Base-by-base conservation (phyloP, 2,888 invertebrate genomes). In the Masnerella sp. region DNA sequence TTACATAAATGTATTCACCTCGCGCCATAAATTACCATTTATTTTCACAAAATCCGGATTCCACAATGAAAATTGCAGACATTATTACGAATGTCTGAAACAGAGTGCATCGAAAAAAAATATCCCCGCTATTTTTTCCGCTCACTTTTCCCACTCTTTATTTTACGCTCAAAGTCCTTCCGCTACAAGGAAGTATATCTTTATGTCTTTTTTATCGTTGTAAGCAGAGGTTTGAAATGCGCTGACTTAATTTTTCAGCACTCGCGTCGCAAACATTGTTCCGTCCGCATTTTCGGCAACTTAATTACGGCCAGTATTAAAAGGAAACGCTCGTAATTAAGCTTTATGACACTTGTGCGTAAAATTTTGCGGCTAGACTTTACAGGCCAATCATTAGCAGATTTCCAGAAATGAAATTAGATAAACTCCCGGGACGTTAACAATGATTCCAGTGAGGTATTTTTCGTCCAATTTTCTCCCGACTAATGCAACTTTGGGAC, bases 361-460 rank as follows among this genome's bases (percentile, higher is more conserved):
- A n/a, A n/a, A n/a, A n/a, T 28, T 28, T 9, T 11, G 32, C 40
- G 30, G 18, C 34, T 11, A 7, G 18, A 18, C 15, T 56, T 56
- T 56, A 42, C 34, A 17, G n/a, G 40, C 30, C 42, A 56, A 56
- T 56, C 18, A 25, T 56, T 58, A 43, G 34, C 14, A 14, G 18
- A 58, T 58, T 43, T 58, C 43, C 43, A 9, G 43, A 17, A 56
- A 43, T 43, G 22, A 43, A 43, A 58, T 58, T 58, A 43, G 32
- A 58, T 58, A 43, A 43, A 58, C 56, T 42, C 32, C 17, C n/a
- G 2, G 40, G n/a, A 30, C 30, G 43, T 58, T 58, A 30, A 38
- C 22, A 25, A 42, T 32, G 15, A 42, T 56, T 56, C 20, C 28
- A 12, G 14, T 5, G 2, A 25, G 28, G 17, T 36, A 18, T 42